phyloP scores from a whole-genome alignment of 2,113 vertebrate genomes.

The Chaetura pelagica region DNA sequence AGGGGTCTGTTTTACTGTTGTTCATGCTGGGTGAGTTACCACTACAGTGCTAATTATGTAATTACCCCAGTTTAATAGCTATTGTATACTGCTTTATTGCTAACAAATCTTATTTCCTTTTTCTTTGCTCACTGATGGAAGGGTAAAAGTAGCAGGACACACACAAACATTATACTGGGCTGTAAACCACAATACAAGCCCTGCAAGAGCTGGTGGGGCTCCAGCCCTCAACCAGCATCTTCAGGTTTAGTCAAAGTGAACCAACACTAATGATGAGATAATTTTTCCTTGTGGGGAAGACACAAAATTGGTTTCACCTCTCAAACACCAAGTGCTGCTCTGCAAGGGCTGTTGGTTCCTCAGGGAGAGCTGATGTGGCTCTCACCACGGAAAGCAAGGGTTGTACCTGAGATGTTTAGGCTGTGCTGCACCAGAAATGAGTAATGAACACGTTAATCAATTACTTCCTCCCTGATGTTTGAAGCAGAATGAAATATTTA shows the following conservation, averaged over 20 bases:
- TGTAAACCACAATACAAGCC: not conserved
- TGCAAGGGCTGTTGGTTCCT: not conserved
- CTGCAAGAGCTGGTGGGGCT: not conserved
- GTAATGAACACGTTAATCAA: not conserved
- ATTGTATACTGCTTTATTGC: slow-evolving; percentile 62
- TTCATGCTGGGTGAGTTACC: slow-evolving; percentile 58
- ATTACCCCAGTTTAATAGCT: slow-evolving; percentile 68
- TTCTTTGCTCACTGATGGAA: not conserved
- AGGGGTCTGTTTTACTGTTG: slow-evolving; percentile 58
- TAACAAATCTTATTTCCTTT: slow-evolving; percentile 65
- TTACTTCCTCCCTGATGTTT: not conserved
- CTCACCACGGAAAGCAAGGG: not conserved
- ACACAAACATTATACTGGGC: slow-evolving; percentile 28
- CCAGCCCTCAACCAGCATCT: not conserved
- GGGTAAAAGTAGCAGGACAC: not conserved
- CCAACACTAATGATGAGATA: not conserved
- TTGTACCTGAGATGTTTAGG: not conserved
- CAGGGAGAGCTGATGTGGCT: rapidly evolving
- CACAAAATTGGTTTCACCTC: not conserved
- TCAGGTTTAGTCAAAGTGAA: not conserved
- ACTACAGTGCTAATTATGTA: slow-evolving; percentile 64
- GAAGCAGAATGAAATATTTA: not conserved
- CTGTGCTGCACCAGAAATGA: not conserved
- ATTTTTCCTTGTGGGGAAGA: not conserved
- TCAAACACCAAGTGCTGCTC: not conserved